Evolutionary conservation across 1,140 invertebrate genomes (phyloP).

Genomic region (Calycopis cecrops): DNA sequence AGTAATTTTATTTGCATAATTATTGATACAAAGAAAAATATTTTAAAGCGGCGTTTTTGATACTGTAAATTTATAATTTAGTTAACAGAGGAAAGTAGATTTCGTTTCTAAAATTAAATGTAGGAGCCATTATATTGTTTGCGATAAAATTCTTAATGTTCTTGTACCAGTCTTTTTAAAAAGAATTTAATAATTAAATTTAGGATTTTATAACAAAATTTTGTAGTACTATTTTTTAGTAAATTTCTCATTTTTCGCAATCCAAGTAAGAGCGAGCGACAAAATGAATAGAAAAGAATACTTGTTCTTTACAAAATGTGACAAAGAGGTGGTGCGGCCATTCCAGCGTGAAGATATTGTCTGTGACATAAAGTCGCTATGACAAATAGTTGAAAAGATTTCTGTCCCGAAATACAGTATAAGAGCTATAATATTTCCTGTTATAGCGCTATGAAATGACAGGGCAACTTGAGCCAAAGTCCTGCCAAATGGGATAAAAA

Average conservation of each 20-base stretch:
- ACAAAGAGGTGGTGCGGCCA: constrained; percentile 59
- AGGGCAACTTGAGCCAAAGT: too few relatives aligned
- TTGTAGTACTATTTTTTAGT: background rate
- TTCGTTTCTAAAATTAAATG: too few relatives aligned
- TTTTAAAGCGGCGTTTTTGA: too few relatives aligned
- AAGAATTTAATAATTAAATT: background rate
- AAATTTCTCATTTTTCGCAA: constrained; percentile 17
- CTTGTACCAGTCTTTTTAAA: background rate
- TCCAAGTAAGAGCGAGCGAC: constrained; percentile 39
- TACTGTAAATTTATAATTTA: too few relatives aligned
- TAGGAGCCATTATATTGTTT: too few relatives aligned
- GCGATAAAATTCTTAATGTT: too few relatives aligned
- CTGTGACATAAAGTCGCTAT: constrained; percentile 50
- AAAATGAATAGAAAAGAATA: constrained; percentile 52
- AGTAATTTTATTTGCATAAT: too few relatives aligned
- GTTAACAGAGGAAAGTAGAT: too few relatives aligned
- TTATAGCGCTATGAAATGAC: too few relatives aligned
- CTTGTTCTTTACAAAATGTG: constrained; percentile 59
- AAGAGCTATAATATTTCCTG: constrained; percentile 35
- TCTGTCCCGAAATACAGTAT: constrained; percentile 37
- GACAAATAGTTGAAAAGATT: constrained; percentile 53
- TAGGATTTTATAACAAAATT: background rate
- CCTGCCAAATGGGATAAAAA: too few relatives aligned
- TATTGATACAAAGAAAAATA: too few relatives aligned
- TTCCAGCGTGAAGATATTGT: constrained; percentile 58